These are phyloP conservation scores for Erebia aethiops DNA, from an alignment of 2,888 invertebrate genomes.

Conservation along the genomic window DNA sequence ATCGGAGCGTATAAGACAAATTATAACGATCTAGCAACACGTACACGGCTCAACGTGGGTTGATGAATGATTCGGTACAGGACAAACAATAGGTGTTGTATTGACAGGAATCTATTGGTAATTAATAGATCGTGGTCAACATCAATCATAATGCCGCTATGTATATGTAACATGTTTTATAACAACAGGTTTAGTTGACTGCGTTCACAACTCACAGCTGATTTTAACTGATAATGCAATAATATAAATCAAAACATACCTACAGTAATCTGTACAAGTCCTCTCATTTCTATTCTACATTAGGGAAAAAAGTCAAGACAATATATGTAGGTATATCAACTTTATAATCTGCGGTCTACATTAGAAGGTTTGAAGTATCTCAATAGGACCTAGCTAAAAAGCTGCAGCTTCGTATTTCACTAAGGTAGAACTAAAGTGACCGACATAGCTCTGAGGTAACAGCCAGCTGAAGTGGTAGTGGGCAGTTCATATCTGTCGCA, in stretches of 20 bases:
- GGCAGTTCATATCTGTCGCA: too few species aligned
- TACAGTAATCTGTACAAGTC: too few species aligned
- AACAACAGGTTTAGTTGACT: neutral
- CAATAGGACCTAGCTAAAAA: too few species aligned
- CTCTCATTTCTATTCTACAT: too few species aligned
- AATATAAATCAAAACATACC: neutral
- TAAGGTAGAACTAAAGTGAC: too few species aligned
- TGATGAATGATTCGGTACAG: constrained; percentile 70
- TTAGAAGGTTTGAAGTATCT: too few species aligned
- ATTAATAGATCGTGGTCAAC: constrained; percentile 72
- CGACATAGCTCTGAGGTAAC: too few species aligned
- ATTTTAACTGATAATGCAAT: neutral
- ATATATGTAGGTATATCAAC: too few species aligned
- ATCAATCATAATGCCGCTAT: constrained; percentile 60
- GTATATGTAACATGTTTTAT: neutral
- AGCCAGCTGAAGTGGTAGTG: too few species aligned
- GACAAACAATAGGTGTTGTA: constrained; percentile 71
- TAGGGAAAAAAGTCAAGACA: too few species aligned
- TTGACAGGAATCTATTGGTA: constrained; percentile 69
- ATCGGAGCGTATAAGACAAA: constrained; percentile 71
- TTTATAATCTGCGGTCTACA: too few species aligned
- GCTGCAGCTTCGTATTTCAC: too few species aligned
- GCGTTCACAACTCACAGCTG: neutral
- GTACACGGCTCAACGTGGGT: constrained; percentile 76
- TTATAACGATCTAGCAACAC: constrained; percentile 67